Evolutionary conservation across 2,888 invertebrate genomes (phyloP), one percentile per base, ranked within the genome.

Genomic region (Polylopha cassiicola): DNA sequence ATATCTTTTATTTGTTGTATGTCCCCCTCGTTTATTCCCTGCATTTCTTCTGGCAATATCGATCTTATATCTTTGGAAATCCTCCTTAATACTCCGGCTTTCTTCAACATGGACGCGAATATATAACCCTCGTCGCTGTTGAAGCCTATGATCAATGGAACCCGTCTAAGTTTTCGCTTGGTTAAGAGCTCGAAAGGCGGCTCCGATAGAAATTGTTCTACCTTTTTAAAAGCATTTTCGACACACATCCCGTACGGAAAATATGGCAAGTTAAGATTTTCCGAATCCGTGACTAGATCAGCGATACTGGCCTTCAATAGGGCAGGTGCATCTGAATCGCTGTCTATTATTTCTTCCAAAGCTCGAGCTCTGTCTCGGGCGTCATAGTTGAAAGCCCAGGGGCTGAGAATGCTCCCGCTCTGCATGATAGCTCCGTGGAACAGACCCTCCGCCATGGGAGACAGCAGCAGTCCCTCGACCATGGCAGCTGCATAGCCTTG

Each of bases 401-500:
- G 81, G 11, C 76, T 72, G 11, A 84, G 44, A 2, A 70, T 48
- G 16, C 69, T 79, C 3, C 84, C 85, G 44, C 85, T 84, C 38
- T 85, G 81, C 27, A 81, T 26, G 41, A 84, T 79, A 0, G 58
- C 75, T 1, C 82, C 84, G 20, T 82, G 75, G 39, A 70, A 74
- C 1, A 85, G 51, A 1, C 65, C 73, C 15, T 53, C 45, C 0
- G 69, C 63, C 61, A 67, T 69, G 1, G 67, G 55, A 0, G 75
- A 69, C 1, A 84, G 37, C 20, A 62, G 52, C 6, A 81, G 39
- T 1, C 72, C 67, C 45, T 85, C 82, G 0, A 72, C 73, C 42
- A 82, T 70, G 0, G 84, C 80, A 0, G 82, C 84, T 4, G 75
- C 84, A 16, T 76, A 68, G 9, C 84, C 56, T 43, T 84, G 80